Base-by-base conservation (phyloP, 2,888 invertebrate genomes). In the Standfussiana lucernea region DNA sequence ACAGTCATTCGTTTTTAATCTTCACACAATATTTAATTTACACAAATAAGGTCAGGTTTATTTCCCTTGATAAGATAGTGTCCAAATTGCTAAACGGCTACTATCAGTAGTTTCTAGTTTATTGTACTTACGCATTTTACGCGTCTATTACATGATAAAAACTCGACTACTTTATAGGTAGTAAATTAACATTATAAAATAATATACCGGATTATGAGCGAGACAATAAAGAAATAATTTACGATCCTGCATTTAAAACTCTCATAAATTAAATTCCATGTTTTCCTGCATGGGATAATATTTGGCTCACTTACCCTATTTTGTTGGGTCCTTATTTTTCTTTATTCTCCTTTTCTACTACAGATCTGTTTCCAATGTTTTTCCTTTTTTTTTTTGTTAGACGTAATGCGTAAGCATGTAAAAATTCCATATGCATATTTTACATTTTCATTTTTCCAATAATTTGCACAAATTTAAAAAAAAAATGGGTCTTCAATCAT, bases 101-200 rank as follows among this genome's bases (percentile, higher is more conserved):
- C 78, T 84, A 86, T 83, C 79, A 82, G 77, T 80, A 79, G 82
- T 82, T 76, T 84, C 77, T 83, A 79, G 61, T 84, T 79, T 87
- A 87, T 86, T 77, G 64, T 68, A 64, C 53, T 68, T 66, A 72
- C 77, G 56, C 53, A 76, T 59, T 75, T 77, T 68, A 84, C 78
- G 76, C 79, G 45, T 50, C 62, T 77, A 80, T 75, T 72, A 70
- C 66, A 45, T 62, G 71, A 84, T 86, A 83, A 80, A 74, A 76
- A 72, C 53, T 15, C 18, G 47, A 79, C 80, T 85, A 72, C 53
- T 80, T 77, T 75, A 80, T 76, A 67, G 37, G 64, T 70, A 53
- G 84, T 74, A 77, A 80, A 80, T 50, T 35, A 62, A 53, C 62
- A 8, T 84, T n/a, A 80, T 80, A 77, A 84, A 83, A 72, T 75